Percentiles rank a stretch among this genome's conserved stretches.
phyloP scores from a whole-genome alignment of 2,888 invertebrate species.

The Lepidonotus clava region DNA sequence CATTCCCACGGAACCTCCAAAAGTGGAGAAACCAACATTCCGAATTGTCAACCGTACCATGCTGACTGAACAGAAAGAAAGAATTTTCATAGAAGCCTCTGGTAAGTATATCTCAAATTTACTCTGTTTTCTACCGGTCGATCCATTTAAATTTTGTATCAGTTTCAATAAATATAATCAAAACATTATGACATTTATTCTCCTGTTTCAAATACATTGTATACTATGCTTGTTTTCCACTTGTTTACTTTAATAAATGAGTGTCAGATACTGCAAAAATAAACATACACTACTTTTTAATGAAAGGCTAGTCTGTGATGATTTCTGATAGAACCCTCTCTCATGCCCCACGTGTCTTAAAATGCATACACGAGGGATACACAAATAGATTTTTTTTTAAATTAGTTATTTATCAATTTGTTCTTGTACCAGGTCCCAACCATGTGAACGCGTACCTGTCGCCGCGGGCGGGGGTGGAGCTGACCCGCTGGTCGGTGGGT shows the following conservation, averaged over 20 bases:
- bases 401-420: too few relatives aligned
- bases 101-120: slow-evolving; percentile 31
- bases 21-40: slow-evolving; percentile 80
- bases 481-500: slow-evolving; percentile 84
- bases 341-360: too few relatives aligned
- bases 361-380: too few relatives aligned
- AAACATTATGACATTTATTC: background rate
- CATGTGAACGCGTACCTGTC: slow-evolving; percentile 86
- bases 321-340: too few relatives aligned
- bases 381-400: too few relatives aligned
- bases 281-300: too few relatives aligned
- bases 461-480: slow-evolving; percentile 83
- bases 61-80: background rate
- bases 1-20: slow-evolving; percentile 83
- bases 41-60: slow-evolving; percentile 7
- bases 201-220: background rate
- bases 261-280: background rate
- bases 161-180: too few relatives aligned
- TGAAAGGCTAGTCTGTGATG: too few relatives aligned
- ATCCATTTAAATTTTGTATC: too few relatives aligned
- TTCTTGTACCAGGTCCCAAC: slow-evolving; percentile 83
- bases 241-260: background rate
- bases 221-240: background rate
- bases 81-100: slow-evolving; percentile 33
- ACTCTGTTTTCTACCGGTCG: background rate